Evolutionary conservation across 2,113 vertebrate genomes (phyloP).

Genomic region (Chlamydotis undulata): DNA sequence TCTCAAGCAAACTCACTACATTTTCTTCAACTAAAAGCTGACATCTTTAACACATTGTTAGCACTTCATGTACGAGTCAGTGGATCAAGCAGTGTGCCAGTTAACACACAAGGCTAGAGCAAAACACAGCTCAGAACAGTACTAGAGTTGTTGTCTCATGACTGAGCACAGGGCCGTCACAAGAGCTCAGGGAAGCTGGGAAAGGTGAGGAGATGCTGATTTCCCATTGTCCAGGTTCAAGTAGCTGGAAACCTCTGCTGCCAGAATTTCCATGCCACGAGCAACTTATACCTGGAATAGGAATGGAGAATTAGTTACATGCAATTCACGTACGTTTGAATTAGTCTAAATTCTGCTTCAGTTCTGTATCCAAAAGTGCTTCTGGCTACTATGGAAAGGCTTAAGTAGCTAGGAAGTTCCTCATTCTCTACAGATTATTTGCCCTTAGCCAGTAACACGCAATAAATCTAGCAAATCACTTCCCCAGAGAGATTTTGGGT

Average conservation of each 20-base stretch:
- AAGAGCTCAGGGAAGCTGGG: not conserved
- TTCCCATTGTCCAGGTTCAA: not conserved
- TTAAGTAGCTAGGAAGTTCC: not conserved
- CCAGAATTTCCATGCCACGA: not conserved
- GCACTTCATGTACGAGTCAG: not conserved
- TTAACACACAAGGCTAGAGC: not conserved
- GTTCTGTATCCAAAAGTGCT: not conserved
- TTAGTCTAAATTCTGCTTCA: not conserved
- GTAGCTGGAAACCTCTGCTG: not conserved
- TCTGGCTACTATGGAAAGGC: not conserved
- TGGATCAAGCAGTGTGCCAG: not conserved
- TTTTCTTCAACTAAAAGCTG: conserved; percentile 7
- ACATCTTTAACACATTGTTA: not conserved
- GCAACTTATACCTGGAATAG: conserved; percentile 43
- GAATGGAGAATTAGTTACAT: conserved; percentile 20
- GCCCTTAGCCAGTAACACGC: not conserved
- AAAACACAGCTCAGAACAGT: not conserved
- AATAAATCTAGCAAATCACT: not conserved
- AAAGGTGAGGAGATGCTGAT: not conserved
- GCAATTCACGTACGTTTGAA: not conserved
- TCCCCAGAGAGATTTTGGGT: not conserved
- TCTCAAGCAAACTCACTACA: not conserved
- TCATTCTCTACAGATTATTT: not conserved
- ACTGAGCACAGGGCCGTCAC: not conserved
- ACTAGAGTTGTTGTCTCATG: not conserved